A percentile compares a stretch with the other conserved stretches of the same genome.
These are phyloP conservation scores for Epirrita christyi DNA, from an alignment of 2,888 invertebrate species.

Conservation along the genomic window DNA sequence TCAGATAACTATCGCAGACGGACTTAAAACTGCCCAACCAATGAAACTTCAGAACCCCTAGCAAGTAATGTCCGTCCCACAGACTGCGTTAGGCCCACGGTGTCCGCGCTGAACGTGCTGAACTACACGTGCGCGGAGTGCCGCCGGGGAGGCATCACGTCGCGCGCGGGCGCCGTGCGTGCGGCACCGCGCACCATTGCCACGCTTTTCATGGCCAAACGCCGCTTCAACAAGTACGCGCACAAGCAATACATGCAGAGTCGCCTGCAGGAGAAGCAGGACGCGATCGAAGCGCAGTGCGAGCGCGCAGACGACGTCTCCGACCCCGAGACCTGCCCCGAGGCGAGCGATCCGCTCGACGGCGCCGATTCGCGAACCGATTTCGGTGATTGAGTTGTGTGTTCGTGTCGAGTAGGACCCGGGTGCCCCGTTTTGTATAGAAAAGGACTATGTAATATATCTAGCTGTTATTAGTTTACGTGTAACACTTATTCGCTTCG, in stretches of 20 bases:
- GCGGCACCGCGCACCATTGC: conserved; percentile 80
- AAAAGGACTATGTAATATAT: conserved; percentile 57
- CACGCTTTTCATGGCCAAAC: conserved; percentile 83
- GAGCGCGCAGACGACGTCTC: conserved; percentile 37
- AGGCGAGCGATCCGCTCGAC: conserved; percentile 32
- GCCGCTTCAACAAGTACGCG: conserved; percentile 83
- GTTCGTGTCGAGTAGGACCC: no score
- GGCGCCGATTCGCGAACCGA: conserved; percentile 33
- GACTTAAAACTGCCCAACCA: no score
- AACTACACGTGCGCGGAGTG: conserved; percentile 82
- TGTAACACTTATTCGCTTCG: conserved; percentile 75
- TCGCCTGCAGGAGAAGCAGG: conserved; percentile 43
- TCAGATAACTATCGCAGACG: no score
- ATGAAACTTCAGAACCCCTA: background rate
- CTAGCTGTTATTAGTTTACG: conserved; percentile 63
- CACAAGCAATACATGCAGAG: conserved; percentile 76
- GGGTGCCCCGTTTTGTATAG: conserved; percentile 35
- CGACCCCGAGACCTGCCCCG: no score
- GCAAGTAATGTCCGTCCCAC: conserved; percentile 32
- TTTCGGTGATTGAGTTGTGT: conserved; percentile 36
- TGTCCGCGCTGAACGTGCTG: conserved; percentile 69
- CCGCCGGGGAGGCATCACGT: conserved; percentile 80
- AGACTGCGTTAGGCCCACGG: conserved; percentile 81
- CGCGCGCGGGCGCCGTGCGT: conserved; percentile 78
- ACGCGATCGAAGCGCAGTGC: conserved; percentile 37